Base-by-base conservation (phyloP, 2,797 vertebrate genomes). In the Pseudomugil gertrudae region DNA sequence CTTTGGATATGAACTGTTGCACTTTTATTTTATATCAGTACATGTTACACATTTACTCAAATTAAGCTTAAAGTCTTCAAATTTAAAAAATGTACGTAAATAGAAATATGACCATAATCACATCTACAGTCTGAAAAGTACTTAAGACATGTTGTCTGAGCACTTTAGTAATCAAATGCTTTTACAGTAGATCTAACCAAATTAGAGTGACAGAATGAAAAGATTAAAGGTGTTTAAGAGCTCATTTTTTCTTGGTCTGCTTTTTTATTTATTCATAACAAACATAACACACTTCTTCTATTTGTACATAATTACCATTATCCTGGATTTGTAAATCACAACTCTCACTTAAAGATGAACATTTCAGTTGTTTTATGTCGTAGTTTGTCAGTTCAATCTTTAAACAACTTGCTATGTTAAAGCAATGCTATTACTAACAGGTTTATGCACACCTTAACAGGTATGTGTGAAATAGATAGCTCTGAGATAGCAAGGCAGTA, bases 401-500 rank as follows among this genome's bases (percentile, higher is more conserved):
- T 30, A 36, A 62, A 30, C 45, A 24, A 9, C 6, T 55, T 48
- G 4, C 4, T n/a, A n/a, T n/a, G n/a, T 48, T 4, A 23, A 17
- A 45, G 40, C 6, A 9, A 1, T 52, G 3, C 30, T 30, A 63
- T 17, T 35, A 21, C 27, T 17, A 32, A 72, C 23, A 40, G 38
- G 17, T 19, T 17, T 32, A 61, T 30, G 15, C 15, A 2, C 63
- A 36, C 57, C 19, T 40, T 17, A 59, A 47, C 43, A 61, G 7
- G 15, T 9, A 64, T 9, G 4, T 57, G 24, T 71, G 56, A 68
- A 38, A 35, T 35, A 35, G 10, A 62, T 54, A 21, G 23, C 15
- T 63, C 17, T 17, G 10, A 38, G 27, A 55, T 23, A 59, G 55
- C 17, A 4, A 56, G 30, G 3, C 8, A 1, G 40, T 13, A 26